Percentiles rank a stretch among this genome's conserved stretches.
phyloP scores from a whole-genome alignment of 2,113 vertebrate genomes.

The Myocastor coypus region DNA sequence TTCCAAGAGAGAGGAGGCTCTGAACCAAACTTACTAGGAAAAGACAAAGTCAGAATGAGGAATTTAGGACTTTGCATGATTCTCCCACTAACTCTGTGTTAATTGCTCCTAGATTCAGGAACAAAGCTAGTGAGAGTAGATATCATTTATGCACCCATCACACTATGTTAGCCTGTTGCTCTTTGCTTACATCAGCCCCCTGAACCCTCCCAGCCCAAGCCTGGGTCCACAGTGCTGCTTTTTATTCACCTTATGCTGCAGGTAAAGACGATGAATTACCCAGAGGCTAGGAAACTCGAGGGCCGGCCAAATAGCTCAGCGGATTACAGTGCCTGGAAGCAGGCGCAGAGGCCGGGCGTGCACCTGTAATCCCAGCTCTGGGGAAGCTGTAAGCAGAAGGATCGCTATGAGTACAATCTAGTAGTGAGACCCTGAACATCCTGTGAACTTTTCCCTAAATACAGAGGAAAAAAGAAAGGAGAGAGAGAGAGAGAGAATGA shows the following conservation, averaged over 20 bases:
- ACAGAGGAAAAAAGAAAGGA: no score
- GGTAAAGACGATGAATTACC: background rate
- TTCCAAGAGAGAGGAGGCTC: background rate
- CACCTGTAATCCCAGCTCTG: no score
- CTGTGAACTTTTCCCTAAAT: no score
- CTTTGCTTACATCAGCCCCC: background rate
- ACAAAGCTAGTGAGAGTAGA: background rate
- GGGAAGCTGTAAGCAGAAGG: no score
- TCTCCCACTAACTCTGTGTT: background rate
- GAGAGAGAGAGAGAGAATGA: no score
- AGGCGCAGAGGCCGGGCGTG: no score
- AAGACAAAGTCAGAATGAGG: background rate
- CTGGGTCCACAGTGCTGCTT: background rate
- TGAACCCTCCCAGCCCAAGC: background rate
- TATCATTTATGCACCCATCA: background rate
- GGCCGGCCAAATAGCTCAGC: no score
- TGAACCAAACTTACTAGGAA: background rate
- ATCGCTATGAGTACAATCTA: no score
- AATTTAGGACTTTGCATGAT: background rate
- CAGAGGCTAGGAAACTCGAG: background rate
- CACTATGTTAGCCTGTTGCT: background rate
- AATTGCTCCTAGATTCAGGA: slow-evolving; percentile 12
- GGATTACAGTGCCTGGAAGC: no score
- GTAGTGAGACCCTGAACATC: no score
- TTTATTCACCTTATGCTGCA: background rate